Percentiles rank a stretch among this genome's conserved stretches.
Conservation (phyloP, 64 coral and sea anemone species). For the Actinia equina region DNA sequence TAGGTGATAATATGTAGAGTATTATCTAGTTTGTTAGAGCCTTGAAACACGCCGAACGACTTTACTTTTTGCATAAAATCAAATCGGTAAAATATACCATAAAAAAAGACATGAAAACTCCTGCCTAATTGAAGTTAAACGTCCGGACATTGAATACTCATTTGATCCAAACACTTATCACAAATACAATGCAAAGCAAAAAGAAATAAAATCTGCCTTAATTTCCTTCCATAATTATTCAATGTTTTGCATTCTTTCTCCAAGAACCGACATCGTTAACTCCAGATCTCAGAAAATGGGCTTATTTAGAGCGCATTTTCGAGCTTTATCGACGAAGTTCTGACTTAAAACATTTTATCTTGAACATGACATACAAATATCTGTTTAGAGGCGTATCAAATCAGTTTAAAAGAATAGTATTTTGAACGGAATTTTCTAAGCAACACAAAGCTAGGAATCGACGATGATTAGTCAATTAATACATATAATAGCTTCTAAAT, state of each 20-base stretch:
- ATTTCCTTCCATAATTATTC: neutral
- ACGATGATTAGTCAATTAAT: slow-evolving; percentile 1
- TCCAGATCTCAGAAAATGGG: neutral
- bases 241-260: neutral
- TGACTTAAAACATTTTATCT: neutral
- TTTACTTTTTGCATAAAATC: neutral
- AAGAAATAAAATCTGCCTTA: neutral
- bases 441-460: neutral
- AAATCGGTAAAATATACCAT: neutral
- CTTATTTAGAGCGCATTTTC: neutral
- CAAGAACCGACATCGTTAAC: neutral
- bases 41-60: neutral
- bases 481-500: neutral
- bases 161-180: neutral
- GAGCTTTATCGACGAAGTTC: neutral
- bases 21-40: neutral
- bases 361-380: neutral
- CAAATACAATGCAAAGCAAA: neutral
- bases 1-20: neutral
- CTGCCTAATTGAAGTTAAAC: neutral
- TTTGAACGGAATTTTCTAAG: neutral
- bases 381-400: neutral
- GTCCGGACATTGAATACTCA: neutral
- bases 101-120: neutral
- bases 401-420: neutral